Percentiles rank a stretch among this genome's conserved stretches.
These are phyloP conservation scores for Dallia pectoralis DNA, from an alignment of 2,797 vertebrate genomes.

Conservation along the genomic window DNA sequence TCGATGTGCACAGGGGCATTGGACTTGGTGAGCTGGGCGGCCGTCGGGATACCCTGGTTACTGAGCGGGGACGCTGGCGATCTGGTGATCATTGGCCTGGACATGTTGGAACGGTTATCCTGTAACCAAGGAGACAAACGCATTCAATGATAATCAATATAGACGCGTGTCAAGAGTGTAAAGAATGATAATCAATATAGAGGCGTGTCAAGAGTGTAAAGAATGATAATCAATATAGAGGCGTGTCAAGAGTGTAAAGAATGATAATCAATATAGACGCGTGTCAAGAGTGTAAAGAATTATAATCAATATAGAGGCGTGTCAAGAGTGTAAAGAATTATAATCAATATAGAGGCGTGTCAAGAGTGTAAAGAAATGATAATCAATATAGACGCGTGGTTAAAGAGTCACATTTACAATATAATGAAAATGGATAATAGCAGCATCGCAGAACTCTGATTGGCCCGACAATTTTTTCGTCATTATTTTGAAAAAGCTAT, in stretches of 20 bases:
- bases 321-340: no score
- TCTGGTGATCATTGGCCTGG: constrained; percentile 96
- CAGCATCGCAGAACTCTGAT: constrained; percentile 1
- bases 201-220: no score
- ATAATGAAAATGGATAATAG: not conserved
- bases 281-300: no score
- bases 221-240: constrained; percentile 1
- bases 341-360: not conserved
- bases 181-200: constrained; percentile 1
- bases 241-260: no score
- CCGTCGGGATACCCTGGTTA: constrained; percentile 97
- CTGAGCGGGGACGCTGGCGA: constrained; percentile 96
- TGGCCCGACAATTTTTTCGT: not conserved
- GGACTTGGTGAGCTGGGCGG: constrained; percentile 97
- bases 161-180: no score
- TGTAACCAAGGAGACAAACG: constrained; percentile 47
- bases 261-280: not conserved
- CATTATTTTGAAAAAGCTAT: not conserved
- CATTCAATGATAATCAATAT: constrained; percentile 7
- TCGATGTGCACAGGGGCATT: constrained; percentile 98
- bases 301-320: not conserved
- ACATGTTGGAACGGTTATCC: constrained; percentile 98
- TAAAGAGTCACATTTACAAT: not conserved
- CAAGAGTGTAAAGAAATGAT: no score
- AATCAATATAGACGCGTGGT: not conserved